These are phyloP conservation scores for Oryzias celebensis DNA, from an alignment of 2,113 vertebrate species.

Conservation along the genomic window DNA sequence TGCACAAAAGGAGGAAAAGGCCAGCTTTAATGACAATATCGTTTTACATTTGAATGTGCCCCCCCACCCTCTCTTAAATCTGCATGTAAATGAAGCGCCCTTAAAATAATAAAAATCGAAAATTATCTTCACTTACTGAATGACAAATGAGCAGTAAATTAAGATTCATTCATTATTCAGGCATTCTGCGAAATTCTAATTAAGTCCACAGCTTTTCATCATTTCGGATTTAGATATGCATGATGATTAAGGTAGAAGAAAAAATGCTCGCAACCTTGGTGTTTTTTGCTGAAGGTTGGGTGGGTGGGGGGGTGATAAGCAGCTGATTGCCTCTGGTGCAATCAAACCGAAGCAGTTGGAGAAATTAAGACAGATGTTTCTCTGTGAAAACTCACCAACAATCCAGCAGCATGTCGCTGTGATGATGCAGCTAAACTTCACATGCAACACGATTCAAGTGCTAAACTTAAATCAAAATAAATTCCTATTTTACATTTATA, in stretches of 20 bases:
- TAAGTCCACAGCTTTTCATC: slow-evolving; percentile 52
- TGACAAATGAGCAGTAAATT: slow-evolving; percentile 43
- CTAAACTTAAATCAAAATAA: too few species aligned
- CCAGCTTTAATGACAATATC: slow-evolving; percentile 23
- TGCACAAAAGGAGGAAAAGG: slow-evolving; percentile 4
- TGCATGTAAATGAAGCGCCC: slow-evolving; percentile 1
- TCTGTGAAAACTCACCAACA: slow-evolving; percentile 14
- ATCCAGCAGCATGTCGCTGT: slow-evolving; percentile 38
- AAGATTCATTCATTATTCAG: slow-evolving; percentile 67
- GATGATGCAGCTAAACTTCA: slow-evolving; percentile 44
- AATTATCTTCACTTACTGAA: slow-evolving; percentile 16
- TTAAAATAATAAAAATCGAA: slow-evolving; percentile 2
- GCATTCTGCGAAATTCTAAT: slow-evolving; percentile 48
- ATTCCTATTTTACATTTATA: background rate
- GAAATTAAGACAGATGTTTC: slow-evolving; percentile 45
- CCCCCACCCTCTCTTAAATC: background rate
- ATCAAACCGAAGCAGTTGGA: slow-evolving; percentile 56
- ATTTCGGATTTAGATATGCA: slow-evolving; percentile 65
- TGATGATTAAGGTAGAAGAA: slow-evolving; percentile 58
- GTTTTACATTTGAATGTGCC: slow-evolving; percentile 22
- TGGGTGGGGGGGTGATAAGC: slow-evolving; percentile 35
- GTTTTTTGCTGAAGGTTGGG: slow-evolving; percentile 59
- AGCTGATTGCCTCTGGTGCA: slow-evolving; percentile 48
- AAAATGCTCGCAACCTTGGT: slow-evolving; percentile 10
- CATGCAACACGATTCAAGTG: too few species aligned